Evolutionary conservation across 2,113 vertebrate species (phyloP), one percentile per base, ranked within the genome.

Genomic region (Myodes glareolus): DNA sequence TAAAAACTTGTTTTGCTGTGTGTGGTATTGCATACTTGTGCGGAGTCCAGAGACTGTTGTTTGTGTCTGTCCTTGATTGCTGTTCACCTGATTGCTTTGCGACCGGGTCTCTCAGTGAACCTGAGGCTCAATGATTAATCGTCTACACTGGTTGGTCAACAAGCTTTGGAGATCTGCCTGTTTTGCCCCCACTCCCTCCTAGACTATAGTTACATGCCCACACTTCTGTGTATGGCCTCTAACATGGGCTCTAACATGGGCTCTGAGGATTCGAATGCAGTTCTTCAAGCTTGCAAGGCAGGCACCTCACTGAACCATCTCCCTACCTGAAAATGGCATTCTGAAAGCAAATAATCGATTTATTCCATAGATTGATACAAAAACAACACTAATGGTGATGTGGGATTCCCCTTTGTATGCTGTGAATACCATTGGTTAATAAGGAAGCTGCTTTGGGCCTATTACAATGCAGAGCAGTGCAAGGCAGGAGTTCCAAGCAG

Each of bases 401-500:
- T 21, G 55, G 55, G 19, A 58, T 58, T 58, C 1, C 55, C 6
- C 55, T 58, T 0, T 58, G 55, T 58, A 58, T 58, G 1, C 55
- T 21, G 55, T 21, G 5, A 58, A 58, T 21, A 58, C 55, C 55
- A 58, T 7, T 58, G 19, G 55, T 58, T 58, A 58, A 58, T 21
- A 21, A 58, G 17, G 55, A 58, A 58, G 17, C 55, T 58, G 55
- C 55, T 21, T 58, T 58, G 55, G 55, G 55, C 55, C 17, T 58
- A 21, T 58, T 1, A 1, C 17, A 19, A 0, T 1, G 5, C 16
- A 5, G 55, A 55, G 5, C 5, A 17, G 55, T 5, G 55, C 55
- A 58, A 58, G 55, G 55, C 55, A 1, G 55, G 17, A 58, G 1
- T 21, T 58, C 17, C 5, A 58, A 58, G 55, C 55, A 19, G 55